A percentile compares a stretch with the other conserved stretches of the same genome.
Conservation (phyloP, 2,888 invertebrate species). For the Callyntrura guangdongensis region DNA sequence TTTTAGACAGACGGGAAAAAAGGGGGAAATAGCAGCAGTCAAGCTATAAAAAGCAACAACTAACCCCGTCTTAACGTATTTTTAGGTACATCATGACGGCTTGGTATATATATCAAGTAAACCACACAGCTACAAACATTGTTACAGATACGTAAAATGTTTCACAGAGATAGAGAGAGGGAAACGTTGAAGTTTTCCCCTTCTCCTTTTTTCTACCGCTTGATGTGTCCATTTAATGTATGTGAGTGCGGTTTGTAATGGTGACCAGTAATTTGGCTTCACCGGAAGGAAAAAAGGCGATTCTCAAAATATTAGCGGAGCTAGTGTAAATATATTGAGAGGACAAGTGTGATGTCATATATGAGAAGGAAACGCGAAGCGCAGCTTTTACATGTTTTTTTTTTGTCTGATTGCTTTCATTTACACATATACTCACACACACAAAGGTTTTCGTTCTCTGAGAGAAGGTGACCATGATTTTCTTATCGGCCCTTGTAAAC, state of each 20-base stretch:
- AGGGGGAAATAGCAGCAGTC: background rate
- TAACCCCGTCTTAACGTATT: background rate
- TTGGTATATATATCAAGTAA: too few species aligned
- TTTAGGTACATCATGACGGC: too few species aligned
- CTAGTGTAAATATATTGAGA: background rate
- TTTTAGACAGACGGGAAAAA: background rate
- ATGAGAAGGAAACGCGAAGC: background rate
- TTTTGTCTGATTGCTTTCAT: background rate
- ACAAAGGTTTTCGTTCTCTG: background rate
- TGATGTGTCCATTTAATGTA: slow-evolving; percentile 24
- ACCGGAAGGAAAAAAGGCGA: slow-evolving; percentile 30
- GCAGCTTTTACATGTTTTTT: background rate
- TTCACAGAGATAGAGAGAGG: too few species aligned
- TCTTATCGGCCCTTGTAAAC: slow-evolving; percentile 46
- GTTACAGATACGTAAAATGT: background rate
- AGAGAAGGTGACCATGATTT: background rate
- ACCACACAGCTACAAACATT: background rate
- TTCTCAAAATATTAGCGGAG: slow-evolving; percentile 7
- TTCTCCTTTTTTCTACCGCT: background rate
- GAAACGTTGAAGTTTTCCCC: background rate
- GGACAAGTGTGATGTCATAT: background rate
- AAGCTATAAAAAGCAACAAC: background rate
- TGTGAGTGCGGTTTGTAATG: slow-evolving; percentile 63
- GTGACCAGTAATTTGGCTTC: slow-evolving; percentile 63
- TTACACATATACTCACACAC: background rate